These are phyloP conservation scores for Drosophila ficusphila DNA, from an alignment of 1,140 invertebrate genomes.

Conservation along the genomic window DNA sequence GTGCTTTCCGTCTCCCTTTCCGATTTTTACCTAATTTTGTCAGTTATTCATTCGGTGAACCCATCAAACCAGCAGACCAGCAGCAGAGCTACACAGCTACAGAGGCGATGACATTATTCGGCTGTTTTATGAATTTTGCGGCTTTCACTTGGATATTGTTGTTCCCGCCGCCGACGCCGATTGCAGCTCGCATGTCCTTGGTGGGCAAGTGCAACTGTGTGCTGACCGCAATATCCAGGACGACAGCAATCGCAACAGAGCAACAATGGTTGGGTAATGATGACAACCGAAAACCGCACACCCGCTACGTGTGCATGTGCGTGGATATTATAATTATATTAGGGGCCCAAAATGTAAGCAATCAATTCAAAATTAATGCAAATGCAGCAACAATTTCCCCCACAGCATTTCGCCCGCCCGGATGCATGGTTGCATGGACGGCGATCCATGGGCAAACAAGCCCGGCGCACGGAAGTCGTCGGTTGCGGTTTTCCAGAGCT, in stretches of 20 bases:
- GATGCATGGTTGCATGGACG: constrained; percentile 18
- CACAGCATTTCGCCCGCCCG: background rate
- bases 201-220: constrained; percentile 47
- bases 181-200: constrained; percentile 41
- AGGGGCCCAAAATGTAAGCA: constrained; percentile 77
- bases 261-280: constrained; percentile 75
- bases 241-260: constrained; percentile 31
- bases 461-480: constrained; percentile 75
- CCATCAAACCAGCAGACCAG: background rate
- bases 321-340: constrained; percentile 79
- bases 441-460: constrained; percentile 63
- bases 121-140: constrained; percentile 47
- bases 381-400: constrained; percentile 74
- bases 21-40: constrained; percentile 32
- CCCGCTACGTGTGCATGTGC: constrained; percentile 34
- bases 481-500: constrained; percentile 74
- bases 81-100: background rate
- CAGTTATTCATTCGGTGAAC: constrained; percentile 23
- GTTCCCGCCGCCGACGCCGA: too few species aligned
- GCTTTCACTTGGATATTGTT: constrained; percentile 19
- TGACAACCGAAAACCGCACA: constrained; percentile 75
- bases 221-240: constrained; percentile 65
- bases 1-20: background rate
- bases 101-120: constrained; percentile 29
- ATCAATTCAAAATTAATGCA: constrained; percentile 83